Percentiles rank a stretch among this genome's conserved stretches.
phyloP scores from a whole-genome alignment of 2,888 invertebrate genomes.

The Ophion costatus region DNA sequence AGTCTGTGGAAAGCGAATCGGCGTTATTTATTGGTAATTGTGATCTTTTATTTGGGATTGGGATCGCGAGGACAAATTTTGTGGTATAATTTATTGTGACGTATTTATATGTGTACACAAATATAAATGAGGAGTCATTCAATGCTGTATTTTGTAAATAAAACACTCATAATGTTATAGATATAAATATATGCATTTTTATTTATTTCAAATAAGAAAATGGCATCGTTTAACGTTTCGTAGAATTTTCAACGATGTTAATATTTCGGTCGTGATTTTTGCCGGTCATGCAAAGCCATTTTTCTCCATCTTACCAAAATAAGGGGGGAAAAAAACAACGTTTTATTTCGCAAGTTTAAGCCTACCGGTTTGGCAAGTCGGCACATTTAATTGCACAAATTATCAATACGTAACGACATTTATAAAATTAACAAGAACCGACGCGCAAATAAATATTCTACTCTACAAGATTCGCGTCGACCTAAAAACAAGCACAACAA shows the following conservation, averaged over 20 bases:
- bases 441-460: constrained; percentile 58
- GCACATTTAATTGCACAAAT: constrained; percentile 45
- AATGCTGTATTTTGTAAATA: constrained; percentile 72
- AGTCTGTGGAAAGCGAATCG: not conserved
- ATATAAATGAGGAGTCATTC: constrained; percentile 67
- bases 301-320: not conserved
- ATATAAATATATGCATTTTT: constrained; percentile 53
- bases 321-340: not conserved
- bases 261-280: not conserved
- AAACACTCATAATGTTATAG: constrained; percentile 54
- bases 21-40: not conserved
- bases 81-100: constrained; percentile 72
- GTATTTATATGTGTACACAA: constrained; percentile 71
- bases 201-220: constrained; percentile 5
- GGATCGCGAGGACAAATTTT: constrained; percentile 49
- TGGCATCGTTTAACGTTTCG: constrained; percentile 9
- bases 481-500: constrained; percentile 22
- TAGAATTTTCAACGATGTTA: not conserved
- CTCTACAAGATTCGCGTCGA: constrained; percentile 38
- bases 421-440: constrained; percentile 15
- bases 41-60: constrained; percentile 37
- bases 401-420: constrained; percentile 28
- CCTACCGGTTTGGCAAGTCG: constrained; percentile 47
- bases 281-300: not conserved
- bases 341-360: constrained; percentile 28